Percentiles rank a stretch among this genome's conserved stretches.
Evolutionary conservation across 2,888 invertebrate species (phyloP).

Genomic region (Spodoptera exigua): DNA sequence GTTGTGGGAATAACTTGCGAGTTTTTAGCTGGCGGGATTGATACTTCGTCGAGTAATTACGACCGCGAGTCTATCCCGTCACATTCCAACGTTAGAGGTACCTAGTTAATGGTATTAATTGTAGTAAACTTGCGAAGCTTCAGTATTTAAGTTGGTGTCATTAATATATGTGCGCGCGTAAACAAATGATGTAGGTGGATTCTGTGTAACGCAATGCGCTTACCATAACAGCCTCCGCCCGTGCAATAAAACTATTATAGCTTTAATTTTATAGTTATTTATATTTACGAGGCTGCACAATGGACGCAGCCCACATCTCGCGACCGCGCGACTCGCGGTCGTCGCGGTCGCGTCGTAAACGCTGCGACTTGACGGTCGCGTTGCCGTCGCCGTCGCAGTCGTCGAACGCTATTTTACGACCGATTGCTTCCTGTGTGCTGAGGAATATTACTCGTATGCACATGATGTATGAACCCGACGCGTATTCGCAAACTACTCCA

Average conservation of each 20-base stretch:
- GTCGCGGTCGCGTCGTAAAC: conserved; percentile 62
- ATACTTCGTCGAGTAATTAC: conserved; percentile 28
- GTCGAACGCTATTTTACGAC: conserved; percentile 70
- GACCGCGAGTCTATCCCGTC: conserved; percentile 27
- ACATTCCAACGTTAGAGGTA: conserved; percentile 26
- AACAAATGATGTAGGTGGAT: conserved; percentile 40
- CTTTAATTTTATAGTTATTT: conserved; percentile 65
- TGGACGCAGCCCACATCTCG: conserved; percentile 53
- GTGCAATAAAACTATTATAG: conserved; percentile 65
- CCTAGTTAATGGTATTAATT: conserved; percentile 15
- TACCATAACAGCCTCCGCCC: conserved; percentile 49
- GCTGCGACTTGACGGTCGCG: conserved; percentile 58
- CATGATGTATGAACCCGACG: conserved; percentile 19
- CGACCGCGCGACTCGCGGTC: conserved; percentile 56
- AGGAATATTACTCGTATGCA: conserved; percentile 56
- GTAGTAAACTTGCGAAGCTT: conserved; percentile 1
- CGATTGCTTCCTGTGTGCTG: conserved; percentile 70
- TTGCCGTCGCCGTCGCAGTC: conserved; percentile 60
- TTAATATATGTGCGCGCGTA: conserved; percentile 13
- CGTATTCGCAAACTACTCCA: conserved; percentile 33
- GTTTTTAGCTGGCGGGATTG: conserved; percentile 32
- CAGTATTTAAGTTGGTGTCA: conserved; percentile 2
- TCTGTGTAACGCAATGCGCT: conserved; percentile 38
- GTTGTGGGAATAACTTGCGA: conserved; percentile 38
- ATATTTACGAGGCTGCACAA: conserved; percentile 66